A percentile compares a stretch with the other conserved stretches of the same genome.
These are phyloP conservation scores for Hypena proboscidalis DNA, from an alignment of 2,888 invertebrate genomes.

Conservation along the genomic window DNA sequence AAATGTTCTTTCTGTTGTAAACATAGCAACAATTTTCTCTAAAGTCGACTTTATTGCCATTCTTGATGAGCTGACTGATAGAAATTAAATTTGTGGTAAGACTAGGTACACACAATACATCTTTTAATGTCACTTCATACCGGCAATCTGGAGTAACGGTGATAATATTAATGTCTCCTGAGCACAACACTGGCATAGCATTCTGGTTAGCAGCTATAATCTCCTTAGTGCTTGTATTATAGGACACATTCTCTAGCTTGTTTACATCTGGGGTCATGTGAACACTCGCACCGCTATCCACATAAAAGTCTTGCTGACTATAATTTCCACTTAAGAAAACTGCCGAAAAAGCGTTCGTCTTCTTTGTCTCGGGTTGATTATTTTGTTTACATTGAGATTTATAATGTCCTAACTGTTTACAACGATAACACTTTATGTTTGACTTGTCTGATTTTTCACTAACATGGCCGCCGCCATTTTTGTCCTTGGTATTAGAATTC, in stretches of 20 bases:
- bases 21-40: not conserved
- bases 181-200: conserved; percentile 2
- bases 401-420: too few species aligned
- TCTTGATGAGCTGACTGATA: not conserved
- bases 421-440: not conserved
- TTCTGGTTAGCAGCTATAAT: conserved; percentile 3
- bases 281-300: too few species aligned
- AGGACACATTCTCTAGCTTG: not conserved
- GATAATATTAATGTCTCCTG: conserved; percentile 6
- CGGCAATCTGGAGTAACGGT: not conserved
- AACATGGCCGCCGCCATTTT: too few species aligned
- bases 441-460: too few species aligned
- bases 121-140: not conserved
- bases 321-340: not conserved
- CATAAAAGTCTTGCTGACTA: too few species aligned
- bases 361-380: too few species aligned
- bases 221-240: conserved; percentile 1
- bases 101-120: conserved; percentile 6
- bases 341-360: conserved; percentile 1
- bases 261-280: conserved; percentile 2
- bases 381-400: not conserved
- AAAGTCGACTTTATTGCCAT: not conserved
- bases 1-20: not conserved
- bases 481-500: not conserved
- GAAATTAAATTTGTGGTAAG: not conserved